phyloP scores from a whole-genome alignment of 2,888 invertebrate species.

The Stenolophus ochropezus region DNA sequence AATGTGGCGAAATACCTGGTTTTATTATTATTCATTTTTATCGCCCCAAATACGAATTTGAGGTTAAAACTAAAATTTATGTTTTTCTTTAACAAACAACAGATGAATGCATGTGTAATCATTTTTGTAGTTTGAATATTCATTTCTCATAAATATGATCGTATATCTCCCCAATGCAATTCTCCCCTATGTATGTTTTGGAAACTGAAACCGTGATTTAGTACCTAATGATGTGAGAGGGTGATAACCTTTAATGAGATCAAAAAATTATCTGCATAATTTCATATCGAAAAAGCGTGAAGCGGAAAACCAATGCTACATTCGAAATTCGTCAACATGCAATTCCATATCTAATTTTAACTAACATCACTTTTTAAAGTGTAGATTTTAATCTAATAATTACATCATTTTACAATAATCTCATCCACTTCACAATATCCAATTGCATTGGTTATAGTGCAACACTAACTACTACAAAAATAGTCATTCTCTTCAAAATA shows the following conservation, averaged over 20 bases:
- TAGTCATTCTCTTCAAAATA: no score
- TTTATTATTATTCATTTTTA: background rate
- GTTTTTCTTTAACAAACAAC: no score
- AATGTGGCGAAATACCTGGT: background rate
- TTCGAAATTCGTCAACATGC: no score
- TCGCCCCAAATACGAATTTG: background rate
- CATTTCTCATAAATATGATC: background rate
- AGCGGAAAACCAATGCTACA: background rate
- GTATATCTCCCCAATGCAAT: background rate
- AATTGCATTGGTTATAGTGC: no score
- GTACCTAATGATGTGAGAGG: background rate
- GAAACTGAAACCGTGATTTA: background rate
- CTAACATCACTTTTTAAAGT: no score
- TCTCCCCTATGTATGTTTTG: background rate
- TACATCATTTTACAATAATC: no score
- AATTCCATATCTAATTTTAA: no score
- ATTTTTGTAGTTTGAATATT: background rate
- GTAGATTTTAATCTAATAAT: no score
- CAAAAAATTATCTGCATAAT: background rate
- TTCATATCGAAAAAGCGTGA: background rate
- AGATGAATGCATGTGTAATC: no score
- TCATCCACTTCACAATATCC: no score
- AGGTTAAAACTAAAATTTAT: no score
- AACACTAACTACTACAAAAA: no score
- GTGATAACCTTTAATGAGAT: background rate